A percentile compares a stretch with the other conserved stretches of the same genome.
phyloP scores from a whole-genome alignment of 2,888 invertebrate genomes.

The Cheilosia vulpina region DNA sequence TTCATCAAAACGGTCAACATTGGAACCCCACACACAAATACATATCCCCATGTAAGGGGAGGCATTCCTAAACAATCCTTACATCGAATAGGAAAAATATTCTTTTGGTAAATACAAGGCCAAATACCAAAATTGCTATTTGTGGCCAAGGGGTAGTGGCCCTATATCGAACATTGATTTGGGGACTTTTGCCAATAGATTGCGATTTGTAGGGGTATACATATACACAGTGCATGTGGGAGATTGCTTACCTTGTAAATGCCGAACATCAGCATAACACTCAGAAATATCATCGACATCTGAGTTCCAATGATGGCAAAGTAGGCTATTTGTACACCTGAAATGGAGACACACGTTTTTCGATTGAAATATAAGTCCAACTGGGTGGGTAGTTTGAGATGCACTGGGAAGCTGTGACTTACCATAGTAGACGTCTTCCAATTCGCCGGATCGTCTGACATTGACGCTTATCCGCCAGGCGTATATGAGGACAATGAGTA shows the following conservation, averaged over 20 bases:
- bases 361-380: background rate
- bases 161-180: background rate
- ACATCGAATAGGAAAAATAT: constrained; percentile 25
- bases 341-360: constrained; percentile 79
- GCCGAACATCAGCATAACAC: constrained; percentile 89
- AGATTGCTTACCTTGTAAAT: constrained; percentile 88
- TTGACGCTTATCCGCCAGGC: constrained; percentile 91
- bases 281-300: constrained; percentile 90
- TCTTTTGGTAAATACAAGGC: constrained; percentile 25
- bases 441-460: constrained; percentile 87
- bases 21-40: constrained; percentile 2
- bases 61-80: constrained; percentile 20
- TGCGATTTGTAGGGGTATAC: background rate
- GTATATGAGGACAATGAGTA: constrained; percentile 89
- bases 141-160: constrained; percentile 7
- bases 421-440: constrained; percentile 92
- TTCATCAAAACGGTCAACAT: constrained; percentile 62
- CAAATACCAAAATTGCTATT: constrained; percentile 47
- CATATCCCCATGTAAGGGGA: background rate
- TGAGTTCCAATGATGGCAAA: constrained; percentile 91
- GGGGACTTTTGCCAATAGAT: background rate
- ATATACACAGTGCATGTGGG: constrained; percentile 4
- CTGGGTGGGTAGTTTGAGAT: too few species aligned
- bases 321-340: constrained; percentile 93
- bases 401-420: constrained; percentile 79